Evolutionary conservation across 1,140 invertebrate species (phyloP), one percentile per base, ranked within the genome.

Genomic region (Trichonephila clavipes): DNA sequence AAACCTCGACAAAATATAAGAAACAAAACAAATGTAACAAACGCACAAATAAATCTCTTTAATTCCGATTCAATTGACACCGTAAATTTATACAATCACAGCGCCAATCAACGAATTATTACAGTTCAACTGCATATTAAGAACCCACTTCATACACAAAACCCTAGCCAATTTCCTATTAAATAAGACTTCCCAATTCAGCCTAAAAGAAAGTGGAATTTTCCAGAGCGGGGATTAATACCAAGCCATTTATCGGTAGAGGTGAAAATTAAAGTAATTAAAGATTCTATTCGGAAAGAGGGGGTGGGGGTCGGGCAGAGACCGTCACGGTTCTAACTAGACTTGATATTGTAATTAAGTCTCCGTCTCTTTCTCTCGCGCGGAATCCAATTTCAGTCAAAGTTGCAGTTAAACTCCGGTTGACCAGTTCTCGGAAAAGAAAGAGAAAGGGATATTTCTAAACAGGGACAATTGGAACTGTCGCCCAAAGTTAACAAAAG

Each of bases 301-400:
- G 4, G 2, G 28, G 3, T 10, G 34, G 5, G 4, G 34, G 34
- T 40, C 34, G 34, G 34, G 21, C 44, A 21, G 14, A 6, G 34
- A 77, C 21, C 8, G 24, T 77, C 62, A 64, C 62, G 62, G 21
- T 28, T 28, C n/a, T 77, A 28, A 34, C 72, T 40, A 28, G 51
- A 59, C 44, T 44, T 58, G 82, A 85, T 85, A 85, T 85, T 85
- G 44, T 85, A 85, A 85, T 85, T 85, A 85, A 85, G 58, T 58
- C 82, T n/a, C 82, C 58, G 44, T 51, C 44, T 77, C 18, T 34
- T 40, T 77, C 21, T 28, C 58, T 58, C 4, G 34, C 34, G 34
- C 34, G n/a, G 58, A 85, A 58, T 85, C 82, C 82, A 85, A 85
- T 85, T 85, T 85, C 82, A 58, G 44, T 85, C 34, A n/a, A 77